These are phyloP conservation scores for Oreotragus oreotragus DNA, from an alignment of 2,113 vertebrate genomes.

Conservation along the genomic window DNA sequence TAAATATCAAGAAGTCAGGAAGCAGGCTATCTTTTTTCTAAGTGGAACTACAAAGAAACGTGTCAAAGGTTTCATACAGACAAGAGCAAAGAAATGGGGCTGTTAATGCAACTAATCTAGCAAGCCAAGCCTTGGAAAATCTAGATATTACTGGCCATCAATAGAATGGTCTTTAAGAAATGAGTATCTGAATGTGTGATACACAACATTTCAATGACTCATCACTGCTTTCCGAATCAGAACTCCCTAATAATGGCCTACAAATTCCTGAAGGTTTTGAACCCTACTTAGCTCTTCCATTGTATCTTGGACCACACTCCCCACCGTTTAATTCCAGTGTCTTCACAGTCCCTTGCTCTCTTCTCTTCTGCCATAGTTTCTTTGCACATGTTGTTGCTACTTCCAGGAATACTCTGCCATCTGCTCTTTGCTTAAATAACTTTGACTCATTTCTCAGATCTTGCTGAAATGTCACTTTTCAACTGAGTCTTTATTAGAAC, in stretches of 20 bases:
- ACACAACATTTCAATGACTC: not conserved
- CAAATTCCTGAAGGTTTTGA: not conserved
- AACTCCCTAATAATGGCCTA: not conserved
- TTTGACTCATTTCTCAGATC: not conserved
- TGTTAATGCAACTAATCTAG: not conserved
- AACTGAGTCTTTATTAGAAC: slow-evolving; percentile 9
- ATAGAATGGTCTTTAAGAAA: not conserved
- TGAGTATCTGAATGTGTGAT: not conserved
- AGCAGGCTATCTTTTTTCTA: not conserved
- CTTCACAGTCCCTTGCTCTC: not conserved
- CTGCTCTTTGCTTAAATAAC: slow-evolving; percentile 14
- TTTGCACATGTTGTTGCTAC: slow-evolving; percentile 9
- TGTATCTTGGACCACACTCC: not conserved
- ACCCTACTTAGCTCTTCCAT: not conserved
- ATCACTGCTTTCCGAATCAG: not conserved
- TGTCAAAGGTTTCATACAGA: not conserved
- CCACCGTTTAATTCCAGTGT: not conserved
- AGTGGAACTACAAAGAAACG: not conserved
- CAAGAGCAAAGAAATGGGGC: not conserved
- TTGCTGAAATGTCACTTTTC: not conserved
- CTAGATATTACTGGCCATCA: not conserved
- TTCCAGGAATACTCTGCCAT: slow-evolving; percentile 26
- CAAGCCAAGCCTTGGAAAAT: not conserved
- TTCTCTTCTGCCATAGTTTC: not conserved
- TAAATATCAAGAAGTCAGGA: not conserved